phyloP scores from a whole-genome alignment of 2,797 vertebrate genomes.

The Babyrousa celebensis region DNA sequence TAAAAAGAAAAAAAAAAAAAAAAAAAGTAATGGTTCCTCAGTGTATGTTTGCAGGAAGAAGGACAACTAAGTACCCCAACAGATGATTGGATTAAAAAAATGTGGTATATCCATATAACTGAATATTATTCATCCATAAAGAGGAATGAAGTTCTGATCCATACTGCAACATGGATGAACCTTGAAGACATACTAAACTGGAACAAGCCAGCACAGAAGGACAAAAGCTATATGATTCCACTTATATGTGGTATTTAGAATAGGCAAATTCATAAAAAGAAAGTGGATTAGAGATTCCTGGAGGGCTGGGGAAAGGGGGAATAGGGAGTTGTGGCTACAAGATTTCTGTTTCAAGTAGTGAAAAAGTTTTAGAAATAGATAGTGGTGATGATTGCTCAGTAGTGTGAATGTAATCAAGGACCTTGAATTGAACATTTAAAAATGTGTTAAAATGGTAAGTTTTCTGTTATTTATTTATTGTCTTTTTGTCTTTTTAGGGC shows the following conservation, averaged over 20 bases:
- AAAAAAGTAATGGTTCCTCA: background rate
- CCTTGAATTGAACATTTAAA: background rate
- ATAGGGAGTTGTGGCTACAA: background rate
- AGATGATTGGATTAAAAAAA: constrained; percentile 7
- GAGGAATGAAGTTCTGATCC: constrained; percentile 8
- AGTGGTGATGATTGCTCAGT: background rate
- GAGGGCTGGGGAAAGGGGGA: too few relatives aligned
- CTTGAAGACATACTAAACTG: background rate
- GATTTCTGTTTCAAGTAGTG: background rate
- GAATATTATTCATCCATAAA: background rate
- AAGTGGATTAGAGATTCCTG: constrained; percentile 1
- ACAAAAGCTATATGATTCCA: background rate
- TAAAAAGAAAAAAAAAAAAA: too few relatives aligned
- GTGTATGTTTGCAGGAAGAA: background rate
- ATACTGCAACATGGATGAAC: background rate
- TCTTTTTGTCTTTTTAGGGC: too few relatives aligned
- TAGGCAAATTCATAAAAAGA: constrained; percentile 37
- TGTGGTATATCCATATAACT: background rate
- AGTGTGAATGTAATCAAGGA: constrained; percentile 11
- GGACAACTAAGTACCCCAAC: background rate
- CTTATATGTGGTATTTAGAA: background rate
- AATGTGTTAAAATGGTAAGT: background rate
- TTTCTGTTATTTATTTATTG: background rate
- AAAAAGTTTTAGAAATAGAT: background rate
- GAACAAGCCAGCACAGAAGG: constrained; percentile 29